These are phyloP conservation scores for Mnemiopsis leidyi DNA, from an alignment of 37 sponge, comb jelly and placozoan genomes.

Conservation along the genomic window DNA sequence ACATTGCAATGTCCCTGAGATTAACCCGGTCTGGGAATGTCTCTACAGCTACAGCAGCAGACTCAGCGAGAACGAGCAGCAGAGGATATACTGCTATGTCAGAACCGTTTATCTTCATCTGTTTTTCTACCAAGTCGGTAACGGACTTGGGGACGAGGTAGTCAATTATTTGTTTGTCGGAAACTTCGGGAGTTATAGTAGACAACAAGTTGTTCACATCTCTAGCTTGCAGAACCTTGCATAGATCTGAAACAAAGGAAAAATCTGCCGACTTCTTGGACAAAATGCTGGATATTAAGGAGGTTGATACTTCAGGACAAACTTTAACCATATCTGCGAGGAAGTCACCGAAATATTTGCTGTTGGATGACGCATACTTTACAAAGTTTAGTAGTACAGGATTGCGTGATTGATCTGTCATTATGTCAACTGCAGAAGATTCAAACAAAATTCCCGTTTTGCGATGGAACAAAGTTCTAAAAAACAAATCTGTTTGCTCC, in stretches of 20 bases:
- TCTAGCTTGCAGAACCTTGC: neutral
- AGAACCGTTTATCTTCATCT: neutral
- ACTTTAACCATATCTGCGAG: neutral
- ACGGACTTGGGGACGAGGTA: neutral
- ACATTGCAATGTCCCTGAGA: neutral
- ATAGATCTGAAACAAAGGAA: neutral
- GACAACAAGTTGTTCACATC: neutral
- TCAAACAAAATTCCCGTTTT: slow-evolving; percentile 28
- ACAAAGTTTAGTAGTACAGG: slow-evolving; percentile 1
- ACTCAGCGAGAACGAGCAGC: neutral
- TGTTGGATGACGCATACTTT: neutral
- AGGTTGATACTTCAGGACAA: slow-evolving; percentile 15
- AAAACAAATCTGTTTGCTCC: neutral
- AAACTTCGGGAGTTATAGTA: neutral
- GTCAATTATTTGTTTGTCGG: slow-evolving; percentile 38
- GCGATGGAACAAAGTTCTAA: neutral
- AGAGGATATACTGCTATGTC: neutral
- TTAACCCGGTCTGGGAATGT: neutral
- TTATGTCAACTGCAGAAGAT: neutral
- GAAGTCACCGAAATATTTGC: neutral
- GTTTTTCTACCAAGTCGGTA: neutral
- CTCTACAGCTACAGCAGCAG: neutral
- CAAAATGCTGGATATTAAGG: neutral
- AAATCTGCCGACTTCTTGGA: neutral
- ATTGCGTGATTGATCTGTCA: neutral